A percentile compares a stretch with the other conserved stretches of the same genome.
Conservation (phyloP, 2,797 vertebrate genomes). For the Protosalanx chinensis region DNA sequence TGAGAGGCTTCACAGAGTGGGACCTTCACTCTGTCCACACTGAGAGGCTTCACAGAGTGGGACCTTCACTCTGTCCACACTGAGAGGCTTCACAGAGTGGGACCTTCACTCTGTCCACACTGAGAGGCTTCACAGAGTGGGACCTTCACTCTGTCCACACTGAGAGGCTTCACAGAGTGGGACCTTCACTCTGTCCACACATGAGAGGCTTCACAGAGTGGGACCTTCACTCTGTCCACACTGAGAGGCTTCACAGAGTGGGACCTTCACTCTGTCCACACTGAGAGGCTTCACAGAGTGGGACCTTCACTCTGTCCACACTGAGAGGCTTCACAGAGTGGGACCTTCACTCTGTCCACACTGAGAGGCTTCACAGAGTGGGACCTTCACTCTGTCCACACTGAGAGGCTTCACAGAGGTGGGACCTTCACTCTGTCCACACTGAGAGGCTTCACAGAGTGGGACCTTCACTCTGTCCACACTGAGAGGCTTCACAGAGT, state of each 20-base stretch:
- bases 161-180: conserved; percentile 37
- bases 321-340: conserved; percentile 46
- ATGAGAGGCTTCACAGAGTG: conserved; percentile 46
- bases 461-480: conserved; percentile 41
- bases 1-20: no score
- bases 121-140: no score
- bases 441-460: conserved; percentile 47
- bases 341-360: conserved; percentile 42
- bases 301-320: conserved; percentile 42
- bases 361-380: conserved; percentile 46
- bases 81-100: no score
- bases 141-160: no score
- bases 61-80: no score
- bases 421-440: conserved; percentile 41
- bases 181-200: conserved; percentile 44
- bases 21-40: no score
- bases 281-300: conserved; percentile 46
- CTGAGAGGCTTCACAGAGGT: conserved; percentile 47
- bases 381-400: conserved; percentile 42
- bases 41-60: no score
- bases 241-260: conserved; percentile 46
- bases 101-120: no score
- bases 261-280: conserved; percentile 42
- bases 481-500: conserved; percentile 47
- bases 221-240: conserved; percentile 42